phyloP scores from a whole-genome alignment of 2,888 invertebrate species.

The Clostera curtula region DNA sequence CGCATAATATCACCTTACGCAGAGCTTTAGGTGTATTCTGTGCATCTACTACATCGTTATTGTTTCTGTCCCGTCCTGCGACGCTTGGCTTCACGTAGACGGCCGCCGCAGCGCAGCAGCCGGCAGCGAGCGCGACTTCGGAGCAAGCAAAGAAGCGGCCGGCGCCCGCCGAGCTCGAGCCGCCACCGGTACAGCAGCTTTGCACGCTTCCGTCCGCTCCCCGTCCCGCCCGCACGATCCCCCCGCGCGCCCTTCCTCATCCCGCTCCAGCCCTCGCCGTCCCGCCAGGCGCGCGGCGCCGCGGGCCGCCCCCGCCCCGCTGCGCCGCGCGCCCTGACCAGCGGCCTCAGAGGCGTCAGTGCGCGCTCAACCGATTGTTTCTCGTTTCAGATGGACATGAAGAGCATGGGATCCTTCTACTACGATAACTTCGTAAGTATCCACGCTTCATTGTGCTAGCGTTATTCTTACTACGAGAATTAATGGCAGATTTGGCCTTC shows the following conservation, averaged over 20 bases:
- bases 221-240: slow-evolving; percentile 48
- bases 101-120: slow-evolving; percentile 77
- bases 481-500: too few relatives aligned
- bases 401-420: slow-evolving; percentile 96
- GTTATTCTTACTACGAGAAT: too few relatives aligned
- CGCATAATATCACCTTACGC: slow-evolving; percentile 72
- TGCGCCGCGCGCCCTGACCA: slow-evolving; percentile 46
- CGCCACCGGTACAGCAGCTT: slow-evolving; percentile 93
- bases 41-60: slow-evolving; percentile 75
- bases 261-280: slow-evolving; percentile 34
- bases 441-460: too few relatives aligned
- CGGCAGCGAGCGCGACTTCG: slow-evolving; percentile 78
- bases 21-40: slow-evolving; percentile 75
- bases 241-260: slow-evolving; percentile 39
- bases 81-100: slow-evolving; percentile 75
- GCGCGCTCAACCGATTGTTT: slow-evolving; percentile 60
- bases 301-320: slow-evolving; percentile 51
- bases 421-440: slow-evolving; percentile 97
- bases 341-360: slow-evolving; percentile 28
- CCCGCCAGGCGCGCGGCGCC: slow-evolving; percentile 36
- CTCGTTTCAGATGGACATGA: slow-evolving; percentile 95
- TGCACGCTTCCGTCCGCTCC: slow-evolving; percentile 76
- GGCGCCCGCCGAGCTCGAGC: slow-evolving; percentile 76
- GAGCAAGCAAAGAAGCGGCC: slow-evolving; percentile 97
- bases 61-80: slow-evolving; percentile 75